Evolutionary conservation across 2,113 vertebrate species (phyloP), one percentile per base, ranked within the genome.

Genomic region (Rhinoptilus africanus): DNA sequence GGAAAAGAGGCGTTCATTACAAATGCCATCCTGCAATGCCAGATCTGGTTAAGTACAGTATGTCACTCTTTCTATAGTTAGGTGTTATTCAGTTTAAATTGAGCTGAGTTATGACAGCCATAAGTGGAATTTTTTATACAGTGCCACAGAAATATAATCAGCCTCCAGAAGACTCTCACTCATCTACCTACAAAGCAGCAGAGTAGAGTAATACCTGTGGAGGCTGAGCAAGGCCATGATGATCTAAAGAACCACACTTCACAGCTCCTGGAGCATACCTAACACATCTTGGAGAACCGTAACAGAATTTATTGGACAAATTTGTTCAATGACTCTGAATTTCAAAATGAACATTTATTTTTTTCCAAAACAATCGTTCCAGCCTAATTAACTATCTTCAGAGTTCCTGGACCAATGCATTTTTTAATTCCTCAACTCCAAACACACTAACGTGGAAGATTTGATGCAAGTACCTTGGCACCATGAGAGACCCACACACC

Each of bases 1-100:
- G 93, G 87, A 43, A 78, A 62, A 74, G 66, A 90, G 63, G 67
- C 27, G 56, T 53, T 96, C 79, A 48, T 77, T 47, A 48, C 88
- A 67, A 67, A 14, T 0, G 1, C 66, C 71, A 26, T 30, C 59
- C 12, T 21, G 72, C 84, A 75, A 53, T 86, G 89, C 62, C 83
- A 79, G 84, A 63, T 88, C 91, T 71, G 93, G 94, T 81, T 75
- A 83, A 35, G 72, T 8, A 18, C 50, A 62, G 37, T 41, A n/a
- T 17, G 50, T 76, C 82, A 80, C 48, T 82, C 53, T 91, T 50
- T 75, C 66, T 57, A 2, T 9, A 69, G 51, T 79, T 85, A 83
- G 74, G 57, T 47, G 66, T 48, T 62, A 57, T 24, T 81, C 63
- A 41, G 74, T 63, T 92, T 81, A 82, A 85, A 82, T 37, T 28